Conservation (phyloP, 2,113 vertebrate species). For the Hemichromis elongatus region DNA sequence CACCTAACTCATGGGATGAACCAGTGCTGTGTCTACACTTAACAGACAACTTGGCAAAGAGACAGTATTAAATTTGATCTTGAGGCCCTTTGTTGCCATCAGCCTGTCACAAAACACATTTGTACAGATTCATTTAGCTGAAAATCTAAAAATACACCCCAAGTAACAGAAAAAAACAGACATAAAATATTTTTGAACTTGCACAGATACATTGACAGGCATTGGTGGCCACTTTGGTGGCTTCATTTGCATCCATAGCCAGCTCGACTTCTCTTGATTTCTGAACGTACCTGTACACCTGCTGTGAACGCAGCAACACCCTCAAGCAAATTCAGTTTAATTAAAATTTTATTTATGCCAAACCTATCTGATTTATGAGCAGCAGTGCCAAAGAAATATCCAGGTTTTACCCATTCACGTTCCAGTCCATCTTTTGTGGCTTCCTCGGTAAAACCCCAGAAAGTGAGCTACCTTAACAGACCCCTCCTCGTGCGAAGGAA, state of each 20-base stretch:
- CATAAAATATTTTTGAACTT: not conserved
- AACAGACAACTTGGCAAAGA: not conserved
- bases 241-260: not conserved
- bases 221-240: not conserved
- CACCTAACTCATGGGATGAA: not conserved
- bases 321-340: not conserved
- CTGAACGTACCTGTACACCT: not conserved
- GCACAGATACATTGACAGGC: not conserved
- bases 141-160: not conserved
- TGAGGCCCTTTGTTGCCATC: not conserved
- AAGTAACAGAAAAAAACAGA: accelerated
- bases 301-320: not conserved
- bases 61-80: not conserved
- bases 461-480: not conserved
- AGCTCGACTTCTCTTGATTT: not conserved
- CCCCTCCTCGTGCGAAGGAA: conserved; percentile 8
- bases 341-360: not conserved
- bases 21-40: not conserved
- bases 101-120: not conserved
- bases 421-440: not conserved
- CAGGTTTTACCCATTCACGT: not conserved
- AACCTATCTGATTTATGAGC: not conserved
- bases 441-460: not conserved
- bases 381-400: not conserved
- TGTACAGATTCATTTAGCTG: not conserved